Evolutionary conservation across 2,888 invertebrate species (phyloP).

Genomic region (Tetragnatha montana): DNA sequence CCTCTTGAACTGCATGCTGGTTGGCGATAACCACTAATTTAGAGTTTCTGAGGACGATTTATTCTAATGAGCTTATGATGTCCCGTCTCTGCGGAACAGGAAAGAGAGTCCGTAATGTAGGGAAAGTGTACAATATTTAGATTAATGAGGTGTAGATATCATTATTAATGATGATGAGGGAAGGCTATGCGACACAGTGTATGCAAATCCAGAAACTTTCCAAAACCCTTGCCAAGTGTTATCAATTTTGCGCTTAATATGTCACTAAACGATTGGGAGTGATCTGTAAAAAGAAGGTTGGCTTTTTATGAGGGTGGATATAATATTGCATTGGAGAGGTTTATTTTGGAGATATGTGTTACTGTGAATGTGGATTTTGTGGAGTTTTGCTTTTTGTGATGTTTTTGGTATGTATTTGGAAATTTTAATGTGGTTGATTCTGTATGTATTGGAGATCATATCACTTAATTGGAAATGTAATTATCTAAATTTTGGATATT

Average conservation of each 20-base stretch:
- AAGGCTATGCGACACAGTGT: background rate
- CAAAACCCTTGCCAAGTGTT: slow-evolving; percentile 15
- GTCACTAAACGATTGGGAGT: background rate
- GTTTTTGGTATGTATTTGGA: too few relatives aligned
- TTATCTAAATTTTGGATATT: too few relatives aligned
- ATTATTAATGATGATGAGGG: slow-evolving; percentile 54
- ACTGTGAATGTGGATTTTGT: background rate
- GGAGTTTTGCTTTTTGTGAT: background rate
- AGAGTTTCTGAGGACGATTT: slow-evolving; percentile 39
- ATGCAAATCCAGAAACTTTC: slow-evolving; percentile 20
- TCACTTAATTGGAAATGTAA: too few relatives aligned
- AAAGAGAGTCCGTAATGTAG: slow-evolving; percentile 9
- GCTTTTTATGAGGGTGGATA: background rate
- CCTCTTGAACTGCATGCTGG: slow-evolving; percentile 16
- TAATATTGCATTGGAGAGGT: background rate
- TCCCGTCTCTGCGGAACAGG: slow-evolving; percentile 9
- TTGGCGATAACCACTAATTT: slow-evolving; percentile 46
- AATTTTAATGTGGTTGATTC: too few relatives aligned
- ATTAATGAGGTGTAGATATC: slow-evolving; percentile 58
- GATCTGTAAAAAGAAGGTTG: background rate
- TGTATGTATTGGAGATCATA: too few relatives aligned
- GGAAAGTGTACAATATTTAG: slow-evolving; percentile 49
- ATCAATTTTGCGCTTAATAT: slow-evolving; percentile 21
- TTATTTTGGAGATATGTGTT: background rate
- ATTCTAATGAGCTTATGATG: slow-evolving; percentile 58